Evolutionary conservation across 2,797 vertebrate genomes (phyloP), one percentile per base, ranked within the genome.

Genomic region (Trachurus trachurus): DNA sequence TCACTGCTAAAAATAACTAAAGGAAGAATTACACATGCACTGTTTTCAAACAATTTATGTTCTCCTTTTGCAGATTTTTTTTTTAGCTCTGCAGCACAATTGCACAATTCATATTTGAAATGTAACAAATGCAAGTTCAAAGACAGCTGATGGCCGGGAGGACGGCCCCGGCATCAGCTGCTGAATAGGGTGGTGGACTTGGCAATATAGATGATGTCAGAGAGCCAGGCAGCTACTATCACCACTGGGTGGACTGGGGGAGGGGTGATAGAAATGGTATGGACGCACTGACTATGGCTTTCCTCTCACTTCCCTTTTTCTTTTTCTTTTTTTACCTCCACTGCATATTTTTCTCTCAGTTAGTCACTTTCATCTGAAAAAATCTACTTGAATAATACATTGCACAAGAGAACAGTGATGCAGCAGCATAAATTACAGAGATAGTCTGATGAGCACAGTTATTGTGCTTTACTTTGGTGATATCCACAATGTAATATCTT

Each of bases 181-280:
- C 80, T 87, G 75, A 63, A 66, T 71, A 56, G 40, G 72, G 75
- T 61, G 62, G 58, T 44, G 86, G 82, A 80, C 75, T 78, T 44
- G 40, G 69, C 40, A 76, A 40, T 37, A 31, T 54, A 81, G 82
- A 87, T 92, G 92, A 91, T 88, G 88, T 92, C 91, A 91, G 78
- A 81, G 80, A 87, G 80, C 75, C 80, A 88, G 83, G 87, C 89
- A 59, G 87, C 78, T 76, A 72, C 87, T 78, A 84, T 86, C 87
- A 74, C 88, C 84, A 81, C 80, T 65, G 78, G 53, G 34, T 70
- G 26, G 72, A 74, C 31, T 71, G 85, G 81, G 73, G 73, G 90
- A 88, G 80, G 74, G 88, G 89, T 29, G 19, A 9, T 67, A 71
- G 85, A 60, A 78, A 78, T 69, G 54, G 37, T 79, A 59, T 64